Evolutionary conservation across 2,113 vertebrate species (phyloP).

Genomic region (Gallinago paraguaiae): DNA sequence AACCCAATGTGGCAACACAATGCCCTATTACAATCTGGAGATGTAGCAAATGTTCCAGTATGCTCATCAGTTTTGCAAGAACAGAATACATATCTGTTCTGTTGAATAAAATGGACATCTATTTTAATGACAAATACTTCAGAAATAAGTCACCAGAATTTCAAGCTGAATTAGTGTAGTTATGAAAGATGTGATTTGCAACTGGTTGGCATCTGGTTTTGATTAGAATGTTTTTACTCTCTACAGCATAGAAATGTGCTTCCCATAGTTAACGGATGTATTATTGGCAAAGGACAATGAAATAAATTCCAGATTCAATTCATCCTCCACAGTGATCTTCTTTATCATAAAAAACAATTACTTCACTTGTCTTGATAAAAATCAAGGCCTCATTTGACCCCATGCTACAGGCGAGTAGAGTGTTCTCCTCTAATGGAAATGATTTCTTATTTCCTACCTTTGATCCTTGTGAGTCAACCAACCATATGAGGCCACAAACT

Average conservation of each 20-base stretch:
- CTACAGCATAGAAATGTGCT: slow-evolving; percentile 7
- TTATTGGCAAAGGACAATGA: slow-evolving; percentile 16
- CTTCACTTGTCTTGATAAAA: slow-evolving; percentile 26
- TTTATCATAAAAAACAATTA: slow-evolving; percentile 25
- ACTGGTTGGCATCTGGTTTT: slow-evolving; percentile 20
- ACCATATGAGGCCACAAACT: neutral
- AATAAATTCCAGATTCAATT: slow-evolving; percentile 38
- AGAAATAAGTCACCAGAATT: neutral
- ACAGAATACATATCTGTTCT: neutral
- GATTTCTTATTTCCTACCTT: neutral
- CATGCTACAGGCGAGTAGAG: neutral
- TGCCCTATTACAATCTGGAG: neutral
- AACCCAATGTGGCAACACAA: neutral
- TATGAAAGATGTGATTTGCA: slow-evolving; percentile 26
- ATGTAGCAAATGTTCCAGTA: neutral
- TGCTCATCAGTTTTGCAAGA: neutral
- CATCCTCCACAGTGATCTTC: neutral
- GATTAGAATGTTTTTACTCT: slow-evolving; percentile 43
- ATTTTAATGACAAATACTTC: slow-evolving; percentile 2
- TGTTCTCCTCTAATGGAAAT: neutral
- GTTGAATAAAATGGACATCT: neutral
- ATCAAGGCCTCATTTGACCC: slow-evolving; percentile 25
- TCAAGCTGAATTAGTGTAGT: neutral
- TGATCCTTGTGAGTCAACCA: neutral
- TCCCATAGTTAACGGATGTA: neutral